These are phyloP conservation scores for Drosophila gunungcola DNA, from an alignment of 1,140 invertebrate genomes.

Conservation along the genomic window DNA sequence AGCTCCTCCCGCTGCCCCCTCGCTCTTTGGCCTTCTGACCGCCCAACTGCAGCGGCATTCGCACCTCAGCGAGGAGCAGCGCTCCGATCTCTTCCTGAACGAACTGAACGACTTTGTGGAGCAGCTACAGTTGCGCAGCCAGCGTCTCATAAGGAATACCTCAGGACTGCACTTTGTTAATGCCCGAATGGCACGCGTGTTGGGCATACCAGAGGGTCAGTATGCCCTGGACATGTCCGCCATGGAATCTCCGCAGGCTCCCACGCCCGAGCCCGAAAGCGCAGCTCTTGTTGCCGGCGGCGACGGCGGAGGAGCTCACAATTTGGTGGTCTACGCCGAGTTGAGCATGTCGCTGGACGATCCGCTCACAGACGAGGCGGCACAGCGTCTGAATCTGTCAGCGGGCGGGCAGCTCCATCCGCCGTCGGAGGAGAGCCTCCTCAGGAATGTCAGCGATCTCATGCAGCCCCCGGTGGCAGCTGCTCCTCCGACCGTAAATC, in stretches of 20 bases:
- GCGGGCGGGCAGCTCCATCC: slow-evolving; percentile 77
- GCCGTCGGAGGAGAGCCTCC: slow-evolving; percentile 78
- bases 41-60: slow-evolving; percentile 67
- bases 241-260: slow-evolving; percentile 70
- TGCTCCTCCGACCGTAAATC: slow-evolving; percentile 41
- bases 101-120: slow-evolving; percentile 78
- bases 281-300: slow-evolving; percentile 14
- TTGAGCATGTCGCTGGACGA: slow-evolving; percentile 80
- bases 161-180: slow-evolving; percentile 79
- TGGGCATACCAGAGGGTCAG: slow-evolving; percentile 82
- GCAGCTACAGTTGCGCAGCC: slow-evolving; percentile 77
- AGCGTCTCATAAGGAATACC: slow-evolving; percentile 78
- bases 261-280: slow-evolving; percentile 57
- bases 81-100: slow-evolving; percentile 75
- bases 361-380: slow-evolving; percentile 79
- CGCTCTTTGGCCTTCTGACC: slow-evolving; percentile 68
- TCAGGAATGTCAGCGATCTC: slow-evolving; percentile 76
- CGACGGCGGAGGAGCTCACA: slow-evolving; percentile 26
- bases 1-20: slow-evolving; percentile 16
- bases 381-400: slow-evolving; percentile 79
- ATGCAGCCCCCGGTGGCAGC: slow-evolving; percentile 72
- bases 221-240: slow-evolving; percentile 80
- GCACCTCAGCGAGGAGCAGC: slow-evolving; percentile 76
- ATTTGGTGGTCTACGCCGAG: slow-evolving; percentile 72
- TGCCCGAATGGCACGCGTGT: slow-evolving; percentile 62